These are phyloP conservation scores for Coracias cyanogaster DNA, from an alignment of 2,797 vertebrate genomes.

Conservation along the genomic window DNA sequence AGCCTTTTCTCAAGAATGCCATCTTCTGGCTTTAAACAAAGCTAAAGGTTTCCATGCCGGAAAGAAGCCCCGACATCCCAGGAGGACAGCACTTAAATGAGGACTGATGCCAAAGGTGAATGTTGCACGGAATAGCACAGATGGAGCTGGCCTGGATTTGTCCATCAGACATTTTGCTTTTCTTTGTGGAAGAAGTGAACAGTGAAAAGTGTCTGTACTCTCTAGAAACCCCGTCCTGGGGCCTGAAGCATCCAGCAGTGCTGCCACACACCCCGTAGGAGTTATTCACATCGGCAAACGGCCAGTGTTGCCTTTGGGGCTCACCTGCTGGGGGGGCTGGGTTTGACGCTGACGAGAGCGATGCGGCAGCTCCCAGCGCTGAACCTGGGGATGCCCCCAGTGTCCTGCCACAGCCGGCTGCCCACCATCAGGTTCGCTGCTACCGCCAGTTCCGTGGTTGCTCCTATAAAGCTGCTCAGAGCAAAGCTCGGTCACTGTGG, in stretches of 20 bases:
- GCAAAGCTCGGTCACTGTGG: not conserved
- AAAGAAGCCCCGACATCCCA: not conserved
- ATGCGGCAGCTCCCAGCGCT: not conserved
- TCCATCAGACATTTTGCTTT: not conserved
- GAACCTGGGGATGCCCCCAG: not conserved
- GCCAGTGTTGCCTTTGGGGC: rapidly evolving
- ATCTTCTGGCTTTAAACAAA: slow-evolving; percentile 26
- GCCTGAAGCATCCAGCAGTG: rapidly evolving
- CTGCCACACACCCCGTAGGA: not conserved
- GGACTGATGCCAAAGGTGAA: not conserved
- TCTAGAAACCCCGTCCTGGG: not conserved
- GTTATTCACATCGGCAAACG: rapidly evolving
- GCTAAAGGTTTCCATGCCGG: not conserved
- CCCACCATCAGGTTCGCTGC: slow-evolving; percentile 16
- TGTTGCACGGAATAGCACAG: not conserved
- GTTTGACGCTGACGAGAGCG: not conserved
- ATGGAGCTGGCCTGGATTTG: not conserved
- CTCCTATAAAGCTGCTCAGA: slow-evolving; percentile 60
- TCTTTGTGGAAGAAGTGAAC: not conserved
- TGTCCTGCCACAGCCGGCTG: not conserved
- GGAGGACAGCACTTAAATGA: not conserved
- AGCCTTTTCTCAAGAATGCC: slow-evolving; percentile 47
- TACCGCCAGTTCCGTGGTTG: not conserved
- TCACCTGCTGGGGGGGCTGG: slow-evolving; percentile 68
- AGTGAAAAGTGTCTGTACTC: not conserved